Evolutionary conservation across 2,888 invertebrate genomes (phyloP).

Genomic region (Cataglyphis altisquamis): DNA sequence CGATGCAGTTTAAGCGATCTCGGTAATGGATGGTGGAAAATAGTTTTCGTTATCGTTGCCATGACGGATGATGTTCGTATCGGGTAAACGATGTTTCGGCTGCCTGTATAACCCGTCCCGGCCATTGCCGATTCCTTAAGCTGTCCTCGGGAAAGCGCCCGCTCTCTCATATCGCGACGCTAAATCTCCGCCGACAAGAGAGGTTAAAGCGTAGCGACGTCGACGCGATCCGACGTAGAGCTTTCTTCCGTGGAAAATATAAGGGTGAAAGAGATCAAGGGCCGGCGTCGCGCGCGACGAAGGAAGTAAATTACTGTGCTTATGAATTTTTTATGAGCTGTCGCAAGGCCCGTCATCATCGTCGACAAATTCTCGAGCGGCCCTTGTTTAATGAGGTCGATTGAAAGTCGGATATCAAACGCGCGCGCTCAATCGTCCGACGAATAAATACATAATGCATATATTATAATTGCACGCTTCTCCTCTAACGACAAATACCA

Average conservation of each 20-base stretch:
- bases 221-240: not conserved
- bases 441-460: slow-evolving; percentile 43
- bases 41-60: slow-evolving; percentile 56
- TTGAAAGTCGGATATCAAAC: slow-evolving; percentile 50
- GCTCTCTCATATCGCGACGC: slow-evolving; percentile 49
- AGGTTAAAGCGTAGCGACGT: slow-evolving; percentile 40
- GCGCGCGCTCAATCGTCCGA: slow-evolving; percentile 35
- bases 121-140: slow-evolving; percentile 51
- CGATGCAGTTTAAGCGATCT: slow-evolving; percentile 45
- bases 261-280: slow-evolving; percentile 48
- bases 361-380: slow-evolving; percentile 51
- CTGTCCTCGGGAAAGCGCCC: slow-evolving; percentile 50
- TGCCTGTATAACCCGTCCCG: slow-evolving; percentile 38
- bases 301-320: slow-evolving; percentile 54
- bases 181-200: slow-evolving; percentile 47
- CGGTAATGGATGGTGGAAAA: slow-evolving; percentile 55
- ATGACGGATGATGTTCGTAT: slow-evolving; percentile 50
- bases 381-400: slow-evolving; percentile 40
- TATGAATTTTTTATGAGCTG: slow-evolving; percentile 51
- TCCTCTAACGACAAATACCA: not conserved
- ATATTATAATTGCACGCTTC: slow-evolving; percentile 7
- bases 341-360: slow-evolving; percentile 48
- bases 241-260: slow-evolving; percentile 29
- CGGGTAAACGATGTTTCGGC: slow-evolving; percentile 50
- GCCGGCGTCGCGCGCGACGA: slow-evolving; percentile 37